A percentile compares a stretch with the other conserved stretches of the same genome.
phyloP scores from a whole-genome alignment of 2,113 vertebrate species.

The Nanorana parkeri region DNA sequence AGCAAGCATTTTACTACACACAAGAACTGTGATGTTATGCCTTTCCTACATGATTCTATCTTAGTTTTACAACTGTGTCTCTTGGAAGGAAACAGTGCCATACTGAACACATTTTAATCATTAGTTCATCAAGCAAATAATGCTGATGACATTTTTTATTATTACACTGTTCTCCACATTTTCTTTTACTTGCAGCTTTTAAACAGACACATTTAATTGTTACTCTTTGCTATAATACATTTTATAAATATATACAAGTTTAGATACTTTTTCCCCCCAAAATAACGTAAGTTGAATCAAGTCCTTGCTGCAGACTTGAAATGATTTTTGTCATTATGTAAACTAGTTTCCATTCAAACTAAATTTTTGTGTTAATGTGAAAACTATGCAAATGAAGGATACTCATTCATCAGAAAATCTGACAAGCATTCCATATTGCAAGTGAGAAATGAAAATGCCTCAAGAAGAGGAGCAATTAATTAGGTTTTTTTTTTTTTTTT shows the following conservation, averaged over 20 bases:
- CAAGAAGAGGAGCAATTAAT: slow-evolving; percentile 91
- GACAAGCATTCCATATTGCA: slow-evolving; percentile 96
- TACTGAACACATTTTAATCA: too few relatives aligned
- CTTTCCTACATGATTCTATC: too few relatives aligned
- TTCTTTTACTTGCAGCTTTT: too few relatives aligned
- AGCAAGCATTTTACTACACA: slow-evolving; percentile 27
- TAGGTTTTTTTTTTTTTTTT: slow-evolving; percentile 88
- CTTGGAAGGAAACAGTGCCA: too few relatives aligned
- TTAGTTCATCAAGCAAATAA: too few relatives aligned
- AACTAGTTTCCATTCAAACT: slow-evolving; percentile 83
- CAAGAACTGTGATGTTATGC: background rate
- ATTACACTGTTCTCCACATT: too few relatives aligned
- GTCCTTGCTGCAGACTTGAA: background rate
- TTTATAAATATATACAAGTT: background rate
- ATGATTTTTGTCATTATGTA: slow-evolving; percentile 83
- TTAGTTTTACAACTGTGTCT: too few relatives aligned
- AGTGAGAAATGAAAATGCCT: slow-evolving; percentile 84
- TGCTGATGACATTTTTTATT: too few relatives aligned
- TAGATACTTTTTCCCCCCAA: too few relatives aligned
- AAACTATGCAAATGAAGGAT: slow-evolving; percentile 97
- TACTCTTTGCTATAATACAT: background rate
- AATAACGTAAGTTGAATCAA: background rate
- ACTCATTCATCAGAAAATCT: slow-evolving; percentile 95
- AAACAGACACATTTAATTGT: too few relatives aligned
- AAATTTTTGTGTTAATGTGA: slow-evolving; percentile 88